Evolutionary conservation across 2,113 vertebrate genomes (phyloP).

Genomic region (Cyanocitta stelleri): DNA sequence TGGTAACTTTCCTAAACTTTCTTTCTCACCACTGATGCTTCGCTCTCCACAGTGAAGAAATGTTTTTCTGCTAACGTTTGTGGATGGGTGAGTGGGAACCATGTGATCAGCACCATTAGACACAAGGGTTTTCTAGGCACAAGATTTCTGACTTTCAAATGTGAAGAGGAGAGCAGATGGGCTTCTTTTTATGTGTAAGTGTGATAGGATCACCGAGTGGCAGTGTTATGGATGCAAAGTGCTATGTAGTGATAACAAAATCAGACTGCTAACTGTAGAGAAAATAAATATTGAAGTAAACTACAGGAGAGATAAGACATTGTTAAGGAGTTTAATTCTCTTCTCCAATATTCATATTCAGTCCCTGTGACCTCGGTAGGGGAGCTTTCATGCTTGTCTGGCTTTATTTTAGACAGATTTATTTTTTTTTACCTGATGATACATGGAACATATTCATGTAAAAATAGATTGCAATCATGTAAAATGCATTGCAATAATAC

Average conservation of each 20-base stretch:
- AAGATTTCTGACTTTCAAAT: neutral
- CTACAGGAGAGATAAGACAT: neutral
- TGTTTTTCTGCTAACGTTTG: neutral
- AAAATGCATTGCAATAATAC: neutral
- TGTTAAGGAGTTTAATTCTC: neutral
- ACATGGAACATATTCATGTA: neutral
- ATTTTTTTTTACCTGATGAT: neutral
- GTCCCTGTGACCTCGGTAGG: neutral
- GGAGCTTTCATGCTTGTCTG: neutral
- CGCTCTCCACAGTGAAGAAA: neutral
- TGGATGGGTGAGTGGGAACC: neutral
- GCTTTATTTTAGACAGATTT: neutral
- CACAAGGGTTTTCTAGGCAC: neutral
- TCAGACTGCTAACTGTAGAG: neutral
- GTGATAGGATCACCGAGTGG: neutral
- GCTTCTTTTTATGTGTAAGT: neutral
- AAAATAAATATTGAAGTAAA: conserved; percentile 5
- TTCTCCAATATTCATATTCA: neutral
- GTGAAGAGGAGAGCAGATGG: neutral
- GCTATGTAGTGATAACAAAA: neutral
- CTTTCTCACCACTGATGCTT: neutral
- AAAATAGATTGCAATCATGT: conserved; percentile 11
- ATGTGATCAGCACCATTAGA: neutral
- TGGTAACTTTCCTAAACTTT: neutral
- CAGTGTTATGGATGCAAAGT: neutral